phyloP scores from a whole-genome alignment of 2,888 invertebrate genomes.

The Alloscopus bannaensis region DNA sequence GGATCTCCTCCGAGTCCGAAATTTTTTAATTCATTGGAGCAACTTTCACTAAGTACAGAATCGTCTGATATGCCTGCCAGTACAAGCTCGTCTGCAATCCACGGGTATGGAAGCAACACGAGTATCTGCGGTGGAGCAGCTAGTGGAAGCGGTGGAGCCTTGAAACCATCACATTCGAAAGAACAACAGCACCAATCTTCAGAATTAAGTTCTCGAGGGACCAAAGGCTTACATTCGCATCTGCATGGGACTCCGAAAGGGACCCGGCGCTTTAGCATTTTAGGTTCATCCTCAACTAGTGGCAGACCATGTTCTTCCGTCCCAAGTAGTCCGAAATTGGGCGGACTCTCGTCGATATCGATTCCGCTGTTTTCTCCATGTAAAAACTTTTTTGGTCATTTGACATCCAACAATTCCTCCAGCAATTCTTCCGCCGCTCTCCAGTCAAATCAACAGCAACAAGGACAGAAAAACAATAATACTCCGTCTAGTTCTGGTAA shows the following conservation, averaged over 20 bases:
- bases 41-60: slow-evolving; percentile 61
- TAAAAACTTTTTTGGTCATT: slow-evolving; percentile 57
- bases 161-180: slow-evolving; percentile 21
- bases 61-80: slow-evolving; percentile 55
- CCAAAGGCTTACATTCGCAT: slow-evolving; percentile 31
- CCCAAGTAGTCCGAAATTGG: slow-evolving; percentile 65
- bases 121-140: slow-evolving; percentile 18
- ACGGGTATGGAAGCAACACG: slow-evolving; percentile 28
- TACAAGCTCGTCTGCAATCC: slow-evolving; percentile 32
- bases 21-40: slow-evolving; percentile 63
- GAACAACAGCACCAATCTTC: slow-evolving; percentile 18
- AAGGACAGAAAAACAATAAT: slow-evolving; percentile 29
- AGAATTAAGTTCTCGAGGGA: slow-evolving; percentile 32
- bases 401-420: slow-evolving; percentile 21
- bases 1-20: slow-evolving; percentile 70
- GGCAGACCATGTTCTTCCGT: slow-evolving; percentile 58
- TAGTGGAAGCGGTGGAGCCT: not conserved
- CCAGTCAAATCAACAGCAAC: not conserved
- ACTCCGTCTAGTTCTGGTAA: slow-evolving; percentile 10
- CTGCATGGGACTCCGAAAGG: slow-evolving; percentile 54
- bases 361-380: slow-evolving; percentile 63
- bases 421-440: not conserved
- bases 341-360: slow-evolving; percentile 51
- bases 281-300: slow-evolving; percentile 31
- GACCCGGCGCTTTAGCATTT: slow-evolving; percentile 53